These are phyloP conservation scores for Sinelater perroti DNA, from an alignment of 2,888 invertebrate species.

Conservation along the genomic window DNA sequence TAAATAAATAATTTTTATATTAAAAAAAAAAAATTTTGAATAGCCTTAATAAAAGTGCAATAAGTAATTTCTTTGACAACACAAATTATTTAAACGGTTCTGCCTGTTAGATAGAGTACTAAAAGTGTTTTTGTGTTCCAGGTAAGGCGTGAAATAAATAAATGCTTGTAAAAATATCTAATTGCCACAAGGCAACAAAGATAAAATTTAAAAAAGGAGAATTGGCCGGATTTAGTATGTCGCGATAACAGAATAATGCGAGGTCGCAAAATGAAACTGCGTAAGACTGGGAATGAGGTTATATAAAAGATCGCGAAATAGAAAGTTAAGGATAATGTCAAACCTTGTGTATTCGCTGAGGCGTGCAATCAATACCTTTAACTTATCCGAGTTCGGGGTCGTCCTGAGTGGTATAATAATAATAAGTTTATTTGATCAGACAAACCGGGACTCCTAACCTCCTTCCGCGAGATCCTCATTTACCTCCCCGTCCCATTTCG, in stretches of 20 bases:
- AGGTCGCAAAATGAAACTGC: slow-evolving; percentile 28
- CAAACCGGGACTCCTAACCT: slow-evolving; percentile 11
- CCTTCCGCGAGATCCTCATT: background rate
- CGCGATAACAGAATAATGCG: slow-evolving; percentile 29
- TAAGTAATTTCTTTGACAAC: no score
- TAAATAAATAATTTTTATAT: no score
- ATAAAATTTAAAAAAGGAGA: no score
- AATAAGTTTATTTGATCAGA: slow-evolving; percentile 35
- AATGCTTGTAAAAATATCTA: no score
- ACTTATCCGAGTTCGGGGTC: slow-evolving; percentile 42
- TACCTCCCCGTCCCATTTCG: background rate
- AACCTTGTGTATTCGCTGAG: slow-evolving; percentile 45
- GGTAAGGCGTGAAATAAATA: no score
- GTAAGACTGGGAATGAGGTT: slow-evolving; percentile 31
- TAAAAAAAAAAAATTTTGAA: no score
- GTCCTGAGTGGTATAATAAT: slow-evolving; percentile 37
- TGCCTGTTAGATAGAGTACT: no score
- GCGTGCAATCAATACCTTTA: slow-evolving; percentile 46
- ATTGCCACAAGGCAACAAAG: no score
- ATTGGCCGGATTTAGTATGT: background rate
- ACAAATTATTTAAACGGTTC: no score
- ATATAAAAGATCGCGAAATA: slow-evolving; percentile 37
- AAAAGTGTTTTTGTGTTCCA: no score
- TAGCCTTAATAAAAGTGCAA: no score
- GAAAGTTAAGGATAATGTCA: slow-evolving; percentile 40